Evolutionary conservation across 1,140 invertebrate genomes (phyloP), one percentile per base, ranked within the genome.

Genomic region (Chionoecetes opilio): DNA sequence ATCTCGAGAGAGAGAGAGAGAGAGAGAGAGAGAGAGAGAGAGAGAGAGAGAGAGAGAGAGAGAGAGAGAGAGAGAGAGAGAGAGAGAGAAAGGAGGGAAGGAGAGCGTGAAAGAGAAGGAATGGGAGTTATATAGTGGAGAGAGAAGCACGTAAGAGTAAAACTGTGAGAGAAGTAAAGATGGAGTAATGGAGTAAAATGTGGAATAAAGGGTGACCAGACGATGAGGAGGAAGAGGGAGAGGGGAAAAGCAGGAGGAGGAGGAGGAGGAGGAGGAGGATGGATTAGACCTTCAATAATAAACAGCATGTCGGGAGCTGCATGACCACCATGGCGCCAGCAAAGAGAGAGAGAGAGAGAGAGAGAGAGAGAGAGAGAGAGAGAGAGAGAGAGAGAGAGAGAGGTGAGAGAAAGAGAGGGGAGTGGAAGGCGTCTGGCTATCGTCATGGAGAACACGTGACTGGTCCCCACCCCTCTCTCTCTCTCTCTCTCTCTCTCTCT

Each of bases 301-400:
- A 87, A 37, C 38, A 53, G 11, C 9, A 53, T 53, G 46, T 53
- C 46, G 46, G 46, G 46, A 53, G 21, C 11, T 35, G 38, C 86
- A 87, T 87, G 38, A 35, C 63, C 63, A 75, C 63, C 21, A n/a
- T 75, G 63, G 63, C 63, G 63, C 63, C 63, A 75, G 63, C 46
- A 84, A n/a, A 84, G 21, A n/a, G 82, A 84, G 84, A 86, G 31
- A 86, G 84, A 86, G 32, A 86, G 31, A 34, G 84, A 86, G 84
- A 86, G 84, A 34, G 84, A 86, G 84, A 86, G 84, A 34, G 84
- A 86, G 84, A 85, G 84, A 32, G 84, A 85, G 84, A 85, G 84
- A 85, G 84, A 85, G 84, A 85, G 84, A 32, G 84, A 85, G 84
- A 85, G 84, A 32, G 29, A 85, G 41, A n/a, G 88, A 90, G 41